These are phyloP conservation scores for Athripsodes cinereus DNA, from an alignment of 2,888 invertebrate species.

Conservation along the genomic window DNA sequence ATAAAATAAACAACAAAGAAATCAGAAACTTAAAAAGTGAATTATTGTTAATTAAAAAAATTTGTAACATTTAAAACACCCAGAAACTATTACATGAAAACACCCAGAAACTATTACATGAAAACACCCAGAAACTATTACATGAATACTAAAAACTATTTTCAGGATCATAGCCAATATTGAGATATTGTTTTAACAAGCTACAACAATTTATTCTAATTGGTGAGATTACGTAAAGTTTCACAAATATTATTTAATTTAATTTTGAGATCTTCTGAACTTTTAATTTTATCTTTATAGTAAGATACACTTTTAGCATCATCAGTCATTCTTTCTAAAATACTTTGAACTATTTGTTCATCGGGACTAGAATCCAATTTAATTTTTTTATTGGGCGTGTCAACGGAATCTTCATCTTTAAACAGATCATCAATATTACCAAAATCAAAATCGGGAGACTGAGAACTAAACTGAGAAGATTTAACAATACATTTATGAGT, in stretches of 20 bases:
- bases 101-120: too few species aligned
- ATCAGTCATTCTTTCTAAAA: conserved; percentile 36
- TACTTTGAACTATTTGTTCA: conserved; percentile 27
- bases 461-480: conserved; percentile 21
- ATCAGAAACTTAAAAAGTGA: too few species aligned
- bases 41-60: too few species aligned
- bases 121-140: too few species aligned
- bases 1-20: too few species aligned
- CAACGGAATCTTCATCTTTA: conserved; percentile 31
- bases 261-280: background rate
- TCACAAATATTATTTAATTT: background rate
- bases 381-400: conserved; percentile 38
- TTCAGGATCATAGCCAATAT: too few species aligned
- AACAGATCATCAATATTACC: conserved; percentile 37
- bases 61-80: too few species aligned
- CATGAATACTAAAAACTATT: too few species aligned
- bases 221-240: background rate
- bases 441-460: conserved; percentile 38
- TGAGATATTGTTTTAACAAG: too few species aligned
- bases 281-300: background rate
- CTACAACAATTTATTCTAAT: too few species aligned
- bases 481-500: conserved; percentile 12
- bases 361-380: conserved; percentile 34
- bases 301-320: conserved; percentile 28
- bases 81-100: too few species aligned